A percentile compares a stretch with the other conserved stretches of the same genome.
Evolutionary conservation across 2,888 invertebrate genomes (phyloP).

Genomic region (Arge pagana): DNA sequence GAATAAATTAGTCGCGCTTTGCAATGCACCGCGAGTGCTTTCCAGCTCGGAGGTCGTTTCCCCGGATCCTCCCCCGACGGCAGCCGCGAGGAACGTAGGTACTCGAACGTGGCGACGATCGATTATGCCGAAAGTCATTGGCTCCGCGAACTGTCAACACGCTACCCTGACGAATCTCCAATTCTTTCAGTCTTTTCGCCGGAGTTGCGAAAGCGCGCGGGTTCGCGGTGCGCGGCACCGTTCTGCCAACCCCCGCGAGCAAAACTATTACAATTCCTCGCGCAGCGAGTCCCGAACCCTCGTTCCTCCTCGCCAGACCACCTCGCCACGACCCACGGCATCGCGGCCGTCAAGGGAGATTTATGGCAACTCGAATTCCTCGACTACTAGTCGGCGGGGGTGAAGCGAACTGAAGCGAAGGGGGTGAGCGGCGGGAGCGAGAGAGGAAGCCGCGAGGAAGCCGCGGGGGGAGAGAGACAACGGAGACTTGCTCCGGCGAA

Average conservation of each 20-base stretch:
- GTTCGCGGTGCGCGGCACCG: slow-evolving; percentile 7
- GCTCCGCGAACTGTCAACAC: too few species aligned
- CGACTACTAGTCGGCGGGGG: slow-evolving; percentile 53
- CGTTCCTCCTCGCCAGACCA: slow-evolving; percentile 33
- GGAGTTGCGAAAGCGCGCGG: not conserved
- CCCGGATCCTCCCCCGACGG: too few species aligned
- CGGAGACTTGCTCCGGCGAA: slow-evolving; percentile 20
- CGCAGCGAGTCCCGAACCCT: slow-evolving; percentile 35
- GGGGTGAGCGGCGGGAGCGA: slow-evolving; percentile 17
- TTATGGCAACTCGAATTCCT: slow-evolving; percentile 59
- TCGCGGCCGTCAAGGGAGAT: slow-evolving; percentile 58
- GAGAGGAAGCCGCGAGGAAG: too few species aligned
- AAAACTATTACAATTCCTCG: slow-evolving; percentile 55
- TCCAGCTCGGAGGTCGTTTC: too few species aligned
- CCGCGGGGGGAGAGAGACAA: slow-evolving; percentile 2
- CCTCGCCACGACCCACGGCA: slow-evolving; percentile 46
- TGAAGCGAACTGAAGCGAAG: slow-evolving; percentile 31
- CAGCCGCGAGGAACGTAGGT: too few species aligned
- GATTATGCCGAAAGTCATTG: too few species aligned
- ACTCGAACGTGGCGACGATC: too few species aligned
- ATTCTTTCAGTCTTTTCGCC: not conserved
- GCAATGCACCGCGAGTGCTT: too few species aligned
- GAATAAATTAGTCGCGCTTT: too few species aligned
- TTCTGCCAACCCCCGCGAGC: slow-evolving; percentile 44
- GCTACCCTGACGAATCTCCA: too few species aligned